Evolutionary conservation across 2,888 invertebrate species (phyloP).

Genomic region (Acronicta alni): DNA sequence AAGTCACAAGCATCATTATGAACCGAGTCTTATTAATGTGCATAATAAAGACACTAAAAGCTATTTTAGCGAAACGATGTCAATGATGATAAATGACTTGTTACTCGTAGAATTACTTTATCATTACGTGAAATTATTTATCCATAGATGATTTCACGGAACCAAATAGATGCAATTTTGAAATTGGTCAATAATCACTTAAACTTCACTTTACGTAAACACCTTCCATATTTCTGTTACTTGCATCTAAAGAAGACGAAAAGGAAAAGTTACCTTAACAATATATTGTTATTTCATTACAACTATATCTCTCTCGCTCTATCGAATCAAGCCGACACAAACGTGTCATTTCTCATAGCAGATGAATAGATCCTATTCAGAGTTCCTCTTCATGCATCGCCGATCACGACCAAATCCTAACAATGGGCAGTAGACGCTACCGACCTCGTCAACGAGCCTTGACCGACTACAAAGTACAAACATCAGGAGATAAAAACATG

Average conservation of each 20-base stretch:
- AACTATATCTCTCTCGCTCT: slow-evolving; percentile 17
- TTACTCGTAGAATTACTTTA: slow-evolving; percentile 11
- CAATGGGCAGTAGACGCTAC: slow-evolving; percentile 66
- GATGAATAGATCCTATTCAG: slow-evolving; percentile 64
- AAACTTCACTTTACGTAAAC: neutral
- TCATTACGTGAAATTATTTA: slow-evolving; percentile 19
- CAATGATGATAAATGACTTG: slow-evolving; percentile 26
- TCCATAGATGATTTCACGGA: slow-evolving; percentile 14
- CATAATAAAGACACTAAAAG: slow-evolving; percentile 12
- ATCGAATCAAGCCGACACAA: slow-evolving; percentile 30
- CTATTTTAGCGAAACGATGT: slow-evolving; percentile 9
- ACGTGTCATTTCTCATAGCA: slow-evolving; percentile 51
- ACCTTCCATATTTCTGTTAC: slow-evolving; percentile 1
- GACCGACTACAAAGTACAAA: slow-evolving; percentile 63
- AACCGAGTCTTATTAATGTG: slow-evolving; percentile 15
- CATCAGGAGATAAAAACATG: slow-evolving; percentile 58
- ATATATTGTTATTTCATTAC: slow-evolving; percentile 8
- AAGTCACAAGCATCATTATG: slow-evolving; percentile 27
- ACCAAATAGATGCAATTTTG: slow-evolving; percentile 6
- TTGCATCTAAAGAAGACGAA: neutral
- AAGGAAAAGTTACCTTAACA: neutral
- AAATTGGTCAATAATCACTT: neutral
- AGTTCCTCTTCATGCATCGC: slow-evolving; percentile 64
- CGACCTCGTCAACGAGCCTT: slow-evolving; percentile 71
- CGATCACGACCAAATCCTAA: slow-evolving; percentile 65